A percentile compares a stretch with the other conserved stretches of the same genome.
phyloP scores from a whole-genome alignment of 2,797 vertebrate species.

The Phrynocephalus guinanensis region DNA sequence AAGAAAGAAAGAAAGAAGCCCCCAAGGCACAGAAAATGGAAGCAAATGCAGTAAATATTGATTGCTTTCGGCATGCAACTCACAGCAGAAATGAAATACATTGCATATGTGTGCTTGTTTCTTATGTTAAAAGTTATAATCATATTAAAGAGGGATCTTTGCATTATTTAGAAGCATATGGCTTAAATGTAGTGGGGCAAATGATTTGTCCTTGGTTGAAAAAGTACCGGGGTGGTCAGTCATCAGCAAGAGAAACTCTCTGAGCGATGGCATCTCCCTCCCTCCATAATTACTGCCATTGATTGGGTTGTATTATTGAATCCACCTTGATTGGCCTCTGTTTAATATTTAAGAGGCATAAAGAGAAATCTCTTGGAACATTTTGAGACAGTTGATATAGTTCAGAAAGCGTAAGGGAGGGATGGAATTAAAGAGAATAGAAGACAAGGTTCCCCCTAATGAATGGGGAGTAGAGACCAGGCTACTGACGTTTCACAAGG shows the following conservation, averaged over 20 bases:
- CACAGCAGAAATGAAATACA: slow-evolving; percentile 4
- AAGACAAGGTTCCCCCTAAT: slow-evolving; percentile 41
- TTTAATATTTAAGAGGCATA: slow-evolving; percentile 75
- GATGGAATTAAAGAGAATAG: neutral
- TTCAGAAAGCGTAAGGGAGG: slow-evolving; percentile 49
- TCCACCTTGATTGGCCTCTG: slow-evolving; percentile 64
- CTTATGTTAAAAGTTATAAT: slow-evolving; percentile 22
- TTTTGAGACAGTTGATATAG: slow-evolving; percentile 70
- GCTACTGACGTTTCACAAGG: slow-evolving; percentile 50
- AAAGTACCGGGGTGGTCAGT: slow-evolving; percentile 29
- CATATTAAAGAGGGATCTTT: slow-evolving; percentile 31
- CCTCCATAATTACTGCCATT: slow-evolving; percentile 64
- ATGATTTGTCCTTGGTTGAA: slow-evolving; percentile 61
- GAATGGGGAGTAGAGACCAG: slow-evolving; percentile 54
- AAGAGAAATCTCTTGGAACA: slow-evolving; percentile 66
- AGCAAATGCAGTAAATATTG: neutral
- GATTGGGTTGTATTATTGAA: slow-evolving; percentile 66
- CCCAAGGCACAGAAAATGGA: neutral
- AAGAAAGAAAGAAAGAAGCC: neutral
- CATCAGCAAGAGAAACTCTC: slow-evolving; percentile 60
- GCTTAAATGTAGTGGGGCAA: slow-evolving; percentile 49
- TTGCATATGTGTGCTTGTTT: slow-evolving; percentile 1
- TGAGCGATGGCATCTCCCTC: slow-evolving; percentile 66
- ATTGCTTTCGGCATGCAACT: neutral
- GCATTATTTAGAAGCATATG: neutral